Conservation (phyloP, 2,888 invertebrate genomes). For the Chymomyza fuscimana region DNA sequence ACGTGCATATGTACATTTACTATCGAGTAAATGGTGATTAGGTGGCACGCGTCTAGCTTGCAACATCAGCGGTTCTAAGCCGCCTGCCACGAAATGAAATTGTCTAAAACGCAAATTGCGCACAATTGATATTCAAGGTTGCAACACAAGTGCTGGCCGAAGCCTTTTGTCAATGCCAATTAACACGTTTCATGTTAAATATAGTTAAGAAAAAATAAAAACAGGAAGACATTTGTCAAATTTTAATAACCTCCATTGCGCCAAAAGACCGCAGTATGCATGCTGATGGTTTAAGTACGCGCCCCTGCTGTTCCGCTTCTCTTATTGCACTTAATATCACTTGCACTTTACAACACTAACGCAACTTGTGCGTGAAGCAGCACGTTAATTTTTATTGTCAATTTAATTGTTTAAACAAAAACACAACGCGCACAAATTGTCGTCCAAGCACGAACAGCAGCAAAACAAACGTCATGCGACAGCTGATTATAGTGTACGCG, state of each 20-base stretch:
- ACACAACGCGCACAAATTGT: background rate
- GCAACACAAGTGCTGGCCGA: background rate
- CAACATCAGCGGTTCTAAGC: background rate
- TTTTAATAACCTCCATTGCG: constrained; percentile 75
- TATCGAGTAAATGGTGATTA: background rate
- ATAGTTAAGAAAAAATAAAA: constrained; percentile 9
- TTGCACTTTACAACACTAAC: constrained; percentile 40
- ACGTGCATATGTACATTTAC: background rate
- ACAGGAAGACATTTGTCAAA: constrained; percentile 14
- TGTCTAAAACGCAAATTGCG: background rate
- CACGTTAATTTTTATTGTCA: background rate
- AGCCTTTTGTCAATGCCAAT: constrained; percentile 27
- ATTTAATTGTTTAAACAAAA: constrained; percentile 9
- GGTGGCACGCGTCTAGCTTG: background rate
- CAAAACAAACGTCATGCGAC: constrained; percentile 18
- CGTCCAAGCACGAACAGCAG: constrained; percentile 23
- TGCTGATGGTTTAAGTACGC: constrained; percentile 40
- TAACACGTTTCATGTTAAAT: constrained; percentile 33
- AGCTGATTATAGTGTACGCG: constrained; percentile 36
- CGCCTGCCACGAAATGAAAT: background rate
- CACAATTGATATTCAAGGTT: background rate
- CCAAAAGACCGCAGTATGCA: constrained; percentile 80
- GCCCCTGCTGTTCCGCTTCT: constrained; percentile 18
- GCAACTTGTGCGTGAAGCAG: constrained; percentile 17
- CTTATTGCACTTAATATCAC: background rate